Conservation (phyloP, 2,797 vertebrate species). For the Knipowitschia caucasica region DNA sequence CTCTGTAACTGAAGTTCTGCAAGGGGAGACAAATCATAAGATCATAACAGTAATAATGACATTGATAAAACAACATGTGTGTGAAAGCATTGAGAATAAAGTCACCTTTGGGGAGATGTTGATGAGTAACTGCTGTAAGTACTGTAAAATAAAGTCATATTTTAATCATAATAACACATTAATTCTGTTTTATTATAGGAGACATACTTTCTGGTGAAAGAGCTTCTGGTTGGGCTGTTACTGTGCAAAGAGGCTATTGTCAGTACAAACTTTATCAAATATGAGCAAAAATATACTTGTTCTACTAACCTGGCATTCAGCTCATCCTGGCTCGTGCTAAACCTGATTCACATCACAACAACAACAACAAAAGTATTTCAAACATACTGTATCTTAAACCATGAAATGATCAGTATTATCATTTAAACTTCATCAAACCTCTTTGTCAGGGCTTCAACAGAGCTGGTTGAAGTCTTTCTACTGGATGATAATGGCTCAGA, state of each 20-base stretch:
- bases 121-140: slow-evolving; percentile 28
- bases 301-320: slow-evolving; percentile 53
- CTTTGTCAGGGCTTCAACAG: slow-evolving; percentile 59
- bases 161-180: not conserved
- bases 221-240: slow-evolving; percentile 23
- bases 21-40: too few relatives aligned
- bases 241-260: slow-evolving; percentile 20
- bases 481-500: slow-evolving; percentile 14
- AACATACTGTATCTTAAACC: too few relatives aligned
- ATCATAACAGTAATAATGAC: too few relatives aligned
- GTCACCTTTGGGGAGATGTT: slow-evolving; percentile 34
- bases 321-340: slow-evolving; percentile 49
- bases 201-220: slow-evolving; percentile 50
- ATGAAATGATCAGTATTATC: too few relatives aligned
- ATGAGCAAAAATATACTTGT: not conserved
- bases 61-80: slow-evolving; percentile 1
- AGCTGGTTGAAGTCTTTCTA: slow-evolving; percentile 17
- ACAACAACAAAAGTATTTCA: not conserved
- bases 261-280: not conserved
- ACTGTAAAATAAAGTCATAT: slow-evolving; percentile 12
- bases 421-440: slow-evolving; percentile 48
- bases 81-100: not conserved
- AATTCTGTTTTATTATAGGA: not conserved
- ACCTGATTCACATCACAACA: slow-evolving; percentile 55
- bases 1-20: slow-evolving; percentile 29